Base-by-base conservation (phyloP, 2,888 invertebrate species). In the Gonocerus acuteangulatus region DNA sequence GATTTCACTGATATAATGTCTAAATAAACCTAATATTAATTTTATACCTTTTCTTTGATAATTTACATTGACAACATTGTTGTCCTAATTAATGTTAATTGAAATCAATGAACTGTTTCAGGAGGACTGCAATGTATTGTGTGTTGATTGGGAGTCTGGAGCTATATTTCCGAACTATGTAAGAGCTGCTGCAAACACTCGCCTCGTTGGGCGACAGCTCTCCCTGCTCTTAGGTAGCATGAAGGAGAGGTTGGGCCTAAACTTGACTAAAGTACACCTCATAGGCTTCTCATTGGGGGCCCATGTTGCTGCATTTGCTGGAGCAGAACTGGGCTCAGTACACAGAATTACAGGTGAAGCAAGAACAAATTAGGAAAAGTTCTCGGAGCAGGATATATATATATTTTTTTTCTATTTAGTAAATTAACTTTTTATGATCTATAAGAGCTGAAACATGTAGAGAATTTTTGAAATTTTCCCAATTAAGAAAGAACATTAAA, bases 121-220 rank as follows among this genome's bases (percentile, higher is more conserved):
- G 84, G 84, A 88, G 75, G 87, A 90, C 72, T 85, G 87, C 70
- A 90, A 90, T 72, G 86, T 91, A 4, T 85, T 94, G 62, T 93
- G 93, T 73, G 92, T 94, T 19, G 92, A 94, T 72, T 94, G 94
- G 94, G 89, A 89, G 70, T 86, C 86, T 47, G 94, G 94, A 0
- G 92, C 93, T 0, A 82, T 85, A 0, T 82, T 93, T 72, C 93
- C 93, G 0, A 94, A 94, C 74, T 94, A 94, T 72, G 87, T 94
- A 0, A 80, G 91, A 61, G 93, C 93, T 0, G 89, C 92, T 0
- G 91, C 91, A 32, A 94, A 94, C 73, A 91, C 93, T 0, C 79
- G 92, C 57, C 78, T 94, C 19, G 92, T 94, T 2, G 94, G 93
- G 2, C 87, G 89, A 69, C 92, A 93, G 75, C 77, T 93, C 61